Base-by-base conservation (phyloP, 2,797 vertebrate species). In the Corythornis leucogaster region DNA sequence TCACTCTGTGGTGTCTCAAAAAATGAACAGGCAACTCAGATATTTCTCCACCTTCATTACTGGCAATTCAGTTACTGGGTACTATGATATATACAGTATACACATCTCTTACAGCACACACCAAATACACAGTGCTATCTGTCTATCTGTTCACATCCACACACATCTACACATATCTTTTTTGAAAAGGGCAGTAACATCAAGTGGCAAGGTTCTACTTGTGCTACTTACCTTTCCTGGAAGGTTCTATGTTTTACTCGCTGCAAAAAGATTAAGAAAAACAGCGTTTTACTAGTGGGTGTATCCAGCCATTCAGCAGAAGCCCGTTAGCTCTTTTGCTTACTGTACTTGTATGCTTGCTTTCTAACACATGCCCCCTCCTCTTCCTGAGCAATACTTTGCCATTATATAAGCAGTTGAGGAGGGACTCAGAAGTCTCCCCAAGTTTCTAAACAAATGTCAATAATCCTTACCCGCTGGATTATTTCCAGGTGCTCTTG, bases 401-500 rank as follows among this genome's bases (percentile, higher is more conserved):
- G 38, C 35, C 30, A 15, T 87, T 55, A 43, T 54, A 71, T 42
- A 64, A 80, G 31, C 64, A 80, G 78, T 7, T 33, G 6, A 8
- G 46, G 28, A 86, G 33, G n/a, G n/a, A 70, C 33, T 69, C 28
- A 22, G 48, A 58, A 90, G 45, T 63, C 15, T 78, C 57, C 43
- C 31, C 28, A 21, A 26, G 9, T 82, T 89, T 59, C 31, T 75
- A 63, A 89, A 66, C 12, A 68, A 48, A 53, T n/a, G 6, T 42
- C 43, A 42, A 4, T 61, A 31, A 30, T 79, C 87, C 98, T 98
- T 93, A 99, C 99, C 98, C 97, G 96, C 5, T 98, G 97, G 59
- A 99, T 97, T 96, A 99, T 97, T 93, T 96, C 96, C 57, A 98
- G 80, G 95, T 99, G 99, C 91, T 99, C 99, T 76, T 98, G 98